Evolutionary conservation across 2,113 vertebrate genomes (phyloP).

Genomic region (Brachirus orientalis): DNA sequence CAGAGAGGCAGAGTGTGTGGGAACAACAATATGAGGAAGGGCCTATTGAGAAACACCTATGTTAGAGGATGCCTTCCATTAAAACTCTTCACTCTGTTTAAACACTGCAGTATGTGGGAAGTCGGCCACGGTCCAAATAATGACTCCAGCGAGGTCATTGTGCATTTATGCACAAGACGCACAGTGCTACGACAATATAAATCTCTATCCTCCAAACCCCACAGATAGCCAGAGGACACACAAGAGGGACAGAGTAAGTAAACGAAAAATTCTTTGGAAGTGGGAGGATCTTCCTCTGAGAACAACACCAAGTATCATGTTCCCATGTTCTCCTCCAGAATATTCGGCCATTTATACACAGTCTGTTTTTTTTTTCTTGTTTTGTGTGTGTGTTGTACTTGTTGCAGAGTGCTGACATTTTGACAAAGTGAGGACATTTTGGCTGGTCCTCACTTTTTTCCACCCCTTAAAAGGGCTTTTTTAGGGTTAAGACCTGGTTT

Average conservation of each 20-base stretch:
- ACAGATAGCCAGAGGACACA: not conserved
- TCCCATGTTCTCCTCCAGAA: constrained; percentile 53
- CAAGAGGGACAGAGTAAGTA: not conserved
- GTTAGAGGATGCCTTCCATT: constrained; percentile 55
- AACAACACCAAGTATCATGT: no score
- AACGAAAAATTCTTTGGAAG: not conserved
- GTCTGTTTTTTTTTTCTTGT: not conserved
- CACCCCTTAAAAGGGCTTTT: no score
- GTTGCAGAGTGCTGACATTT: no score
- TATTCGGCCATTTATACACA: not conserved
- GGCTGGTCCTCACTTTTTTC: no score
- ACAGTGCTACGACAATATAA: constrained; percentile 6
- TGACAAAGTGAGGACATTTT: no score
- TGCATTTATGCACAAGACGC: not conserved
- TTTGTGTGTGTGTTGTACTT: constrained; percentile 10
- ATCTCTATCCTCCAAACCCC: constrained; percentile 9
- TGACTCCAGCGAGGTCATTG: constrained; percentile 18
- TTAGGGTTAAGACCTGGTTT: no score
- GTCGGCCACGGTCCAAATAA: constrained; percentile 36
- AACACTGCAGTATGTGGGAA: constrained; percentile 49
- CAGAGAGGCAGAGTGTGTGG: constrained; percentile 21
- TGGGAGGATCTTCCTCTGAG: not conserved
- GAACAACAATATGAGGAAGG: constrained; percentile 46
- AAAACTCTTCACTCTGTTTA: constrained; percentile 50
- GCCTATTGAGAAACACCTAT: constrained; percentile 31